Conservation (phyloP, 2,113 vertebrate species). For the Elachura formosa region DNA sequence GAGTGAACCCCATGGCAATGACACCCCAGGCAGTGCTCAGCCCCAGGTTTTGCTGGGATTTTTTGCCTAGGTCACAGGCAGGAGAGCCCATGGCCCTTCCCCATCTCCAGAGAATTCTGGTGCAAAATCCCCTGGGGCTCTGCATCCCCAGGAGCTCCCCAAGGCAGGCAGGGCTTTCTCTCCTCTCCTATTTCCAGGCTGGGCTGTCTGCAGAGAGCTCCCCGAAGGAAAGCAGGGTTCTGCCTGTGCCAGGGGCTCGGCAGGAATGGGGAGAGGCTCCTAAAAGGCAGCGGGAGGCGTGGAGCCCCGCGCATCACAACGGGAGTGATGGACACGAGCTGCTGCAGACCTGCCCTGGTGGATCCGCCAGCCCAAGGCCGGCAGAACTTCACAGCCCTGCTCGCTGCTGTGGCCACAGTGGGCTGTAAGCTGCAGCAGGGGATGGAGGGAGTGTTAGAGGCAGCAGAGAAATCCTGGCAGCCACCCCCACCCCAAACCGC, state of each 20-base stretch:
- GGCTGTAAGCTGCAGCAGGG: neutral
- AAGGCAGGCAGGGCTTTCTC: neutral
- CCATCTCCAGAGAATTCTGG: rapidly evolving
- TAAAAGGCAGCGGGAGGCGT: neutral
- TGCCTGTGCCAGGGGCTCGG: conserved; percentile 29
- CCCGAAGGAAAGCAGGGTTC: conserved; percentile 37
- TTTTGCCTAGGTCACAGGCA: neutral
- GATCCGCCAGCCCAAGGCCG: neutral
- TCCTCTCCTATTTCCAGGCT: neutral
- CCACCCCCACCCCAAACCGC: rapidly evolving
- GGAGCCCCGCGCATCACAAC: neutral
- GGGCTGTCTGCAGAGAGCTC: conserved; percentile 40
- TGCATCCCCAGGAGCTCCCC: neutral
- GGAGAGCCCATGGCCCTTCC: neutral
- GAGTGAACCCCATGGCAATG: rapidly evolving
- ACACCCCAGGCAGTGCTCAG: neutral
- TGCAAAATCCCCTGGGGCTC: rapidly evolving
- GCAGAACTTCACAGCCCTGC: neutral
- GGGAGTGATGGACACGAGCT: conserved; percentile 35
- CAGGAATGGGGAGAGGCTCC: conserved; percentile 49
- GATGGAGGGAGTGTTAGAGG: neutral
- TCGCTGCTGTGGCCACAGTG: neutral
- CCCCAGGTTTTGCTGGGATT: neutral
- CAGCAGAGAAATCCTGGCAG: neutral
- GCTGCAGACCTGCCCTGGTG: neutral